Conservation (phyloP, 2,113 vertebrate species). For the Vombatus ursinus region DNA sequence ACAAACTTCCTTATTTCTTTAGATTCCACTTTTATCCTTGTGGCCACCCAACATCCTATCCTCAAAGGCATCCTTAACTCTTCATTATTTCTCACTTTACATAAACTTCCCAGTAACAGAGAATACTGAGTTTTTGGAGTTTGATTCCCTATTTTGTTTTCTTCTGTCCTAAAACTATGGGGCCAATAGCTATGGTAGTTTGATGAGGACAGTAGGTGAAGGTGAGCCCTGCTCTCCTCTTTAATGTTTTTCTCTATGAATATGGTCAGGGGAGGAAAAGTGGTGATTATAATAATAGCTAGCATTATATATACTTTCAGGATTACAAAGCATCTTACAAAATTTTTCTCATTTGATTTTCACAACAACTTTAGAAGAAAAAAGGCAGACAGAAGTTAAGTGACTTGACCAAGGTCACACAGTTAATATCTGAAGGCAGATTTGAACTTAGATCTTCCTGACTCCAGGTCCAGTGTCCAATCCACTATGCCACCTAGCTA, state of each 20-base stretch:
- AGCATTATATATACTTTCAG: not conserved
- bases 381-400: not conserved
- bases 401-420: not conserved
- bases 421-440: not conserved
- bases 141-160: not conserved
- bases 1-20: not conserved
- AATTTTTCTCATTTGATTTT: not conserved
- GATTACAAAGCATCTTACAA: not conserved
- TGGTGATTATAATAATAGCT: not conserved
- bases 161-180: not conserved
- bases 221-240: not conserved
- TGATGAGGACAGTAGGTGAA: not conserved
- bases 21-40: not conserved
- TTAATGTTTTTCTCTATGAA: not conserved
- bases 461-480: not conserved
- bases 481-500: not conserved
- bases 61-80: not conserved
- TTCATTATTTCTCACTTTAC: not conserved
- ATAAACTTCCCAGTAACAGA: not conserved
- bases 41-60: not conserved
- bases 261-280: not conserved
- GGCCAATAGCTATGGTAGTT: not conserved
- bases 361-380: not conserved
- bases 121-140: not conserved
- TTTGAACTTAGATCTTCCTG: not conserved